These are phyloP conservation scores for Mantis religiosa DNA, from an alignment of 2,888 invertebrate genomes.

Conservation along the genomic window DNA sequence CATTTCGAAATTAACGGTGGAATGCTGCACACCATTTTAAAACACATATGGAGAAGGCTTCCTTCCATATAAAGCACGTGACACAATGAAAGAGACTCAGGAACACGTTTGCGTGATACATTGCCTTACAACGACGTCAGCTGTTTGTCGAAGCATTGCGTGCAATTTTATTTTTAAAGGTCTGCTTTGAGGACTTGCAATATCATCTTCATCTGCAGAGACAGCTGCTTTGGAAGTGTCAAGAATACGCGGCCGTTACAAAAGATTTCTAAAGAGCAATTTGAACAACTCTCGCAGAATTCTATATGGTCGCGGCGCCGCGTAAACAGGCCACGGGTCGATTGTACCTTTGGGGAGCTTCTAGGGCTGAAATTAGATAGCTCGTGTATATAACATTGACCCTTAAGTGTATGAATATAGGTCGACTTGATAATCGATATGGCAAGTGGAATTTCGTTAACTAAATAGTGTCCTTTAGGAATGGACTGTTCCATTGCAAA, in stretches of 20 bases:
- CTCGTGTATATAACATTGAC: not conserved
- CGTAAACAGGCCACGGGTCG: not conserved
- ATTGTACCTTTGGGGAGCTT: not conserved
- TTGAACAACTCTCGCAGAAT: not conserved
- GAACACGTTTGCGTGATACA: no score
- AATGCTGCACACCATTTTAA: no score
- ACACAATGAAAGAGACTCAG: no score
- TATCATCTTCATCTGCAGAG: not conserved
- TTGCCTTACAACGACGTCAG: no score
- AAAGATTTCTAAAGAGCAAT: not conserved
- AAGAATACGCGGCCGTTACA: not conserved
- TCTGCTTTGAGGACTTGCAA: not conserved
- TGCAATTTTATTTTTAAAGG: no score
- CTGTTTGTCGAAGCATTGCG: no score
- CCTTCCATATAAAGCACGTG: no score
- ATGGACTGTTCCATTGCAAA: not conserved
- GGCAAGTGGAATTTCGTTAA: not conserved
- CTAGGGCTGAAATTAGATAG: not conserved
- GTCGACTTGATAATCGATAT: not conserved
- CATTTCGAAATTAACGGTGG: no score
- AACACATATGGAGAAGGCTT: no score
- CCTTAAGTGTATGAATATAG: not conserved
- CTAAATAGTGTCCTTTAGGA: not conserved
- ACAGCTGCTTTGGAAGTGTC: not conserved
- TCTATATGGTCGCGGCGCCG: not conserved